Conservation (phyloP, 2,113 vertebrate species). For the human (Homo sapiens) region GRCh38 chr15:88070501-88071000, state of each 20-base stretch:
- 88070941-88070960: neutral
- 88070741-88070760: too few relatives aligned
- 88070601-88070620: neutral
- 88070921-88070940: conserved; percentile 18
- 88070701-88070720: neutral
- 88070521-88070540: neutral
- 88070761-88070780: neutral
- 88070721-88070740: neutral
- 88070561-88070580: neutral
- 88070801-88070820: neutral
- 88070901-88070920: neutral
- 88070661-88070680: neutral
- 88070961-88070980: conserved; percentile 66
- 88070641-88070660: rapidly evolving
- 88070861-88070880: neutral
- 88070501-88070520: neutral
- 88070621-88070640: neutral
- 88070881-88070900: neutral
- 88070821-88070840: neutral
- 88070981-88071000: conserved; percentile 53
- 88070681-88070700: neutral
- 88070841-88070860: neutral
- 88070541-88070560: neutral
- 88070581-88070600: rapidly evolving
- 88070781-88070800: neutral